phyloP scores from a whole-genome alignment of 2,113 vertebrate genomes.

The Carlito syrichta region DNA sequence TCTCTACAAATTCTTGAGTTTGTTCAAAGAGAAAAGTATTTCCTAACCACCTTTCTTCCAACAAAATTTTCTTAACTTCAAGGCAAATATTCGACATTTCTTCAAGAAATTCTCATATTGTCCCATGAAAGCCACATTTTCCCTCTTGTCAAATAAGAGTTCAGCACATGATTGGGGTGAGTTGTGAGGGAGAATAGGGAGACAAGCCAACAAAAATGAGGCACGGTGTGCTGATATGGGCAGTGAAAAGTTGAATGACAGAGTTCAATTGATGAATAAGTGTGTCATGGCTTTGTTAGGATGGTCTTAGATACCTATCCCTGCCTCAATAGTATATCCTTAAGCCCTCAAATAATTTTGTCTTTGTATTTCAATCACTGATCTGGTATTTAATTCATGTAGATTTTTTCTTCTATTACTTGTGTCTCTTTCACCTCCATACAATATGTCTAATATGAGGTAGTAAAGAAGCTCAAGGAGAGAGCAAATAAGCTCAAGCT shows the following conservation, averaged over 20 bases:
- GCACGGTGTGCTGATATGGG: accelerated
- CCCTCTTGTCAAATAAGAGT: not conserved
- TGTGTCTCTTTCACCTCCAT: not conserved
- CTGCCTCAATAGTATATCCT: not conserved
- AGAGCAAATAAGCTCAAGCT: not conserved
- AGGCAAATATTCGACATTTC: not conserved
- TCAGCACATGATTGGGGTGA: not conserved
- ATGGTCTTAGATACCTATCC: not conserved
- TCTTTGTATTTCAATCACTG: not conserved
- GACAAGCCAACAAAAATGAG: no score
- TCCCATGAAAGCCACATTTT: not conserved
- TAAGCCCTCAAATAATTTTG: not conserved
- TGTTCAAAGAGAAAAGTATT: not conserved
- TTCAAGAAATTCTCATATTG: not conserved
- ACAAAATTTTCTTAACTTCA: not conserved
- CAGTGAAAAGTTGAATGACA: accelerated
- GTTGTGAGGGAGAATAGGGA: not conserved
- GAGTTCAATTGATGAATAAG: accelerated
- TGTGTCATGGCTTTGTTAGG: not conserved
- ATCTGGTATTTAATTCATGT: accelerated
- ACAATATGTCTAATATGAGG: not conserved
- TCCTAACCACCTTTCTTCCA: not conserved
- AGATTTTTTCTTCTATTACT: not conserved
- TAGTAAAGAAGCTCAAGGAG: not conserved
- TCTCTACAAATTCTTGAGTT: not conserved